Evolutionary conservation across 2,113 vertebrate species (phyloP), one percentile per base, ranked within the genome.

Genomic region (Xiphophorus maculatus): DNA sequence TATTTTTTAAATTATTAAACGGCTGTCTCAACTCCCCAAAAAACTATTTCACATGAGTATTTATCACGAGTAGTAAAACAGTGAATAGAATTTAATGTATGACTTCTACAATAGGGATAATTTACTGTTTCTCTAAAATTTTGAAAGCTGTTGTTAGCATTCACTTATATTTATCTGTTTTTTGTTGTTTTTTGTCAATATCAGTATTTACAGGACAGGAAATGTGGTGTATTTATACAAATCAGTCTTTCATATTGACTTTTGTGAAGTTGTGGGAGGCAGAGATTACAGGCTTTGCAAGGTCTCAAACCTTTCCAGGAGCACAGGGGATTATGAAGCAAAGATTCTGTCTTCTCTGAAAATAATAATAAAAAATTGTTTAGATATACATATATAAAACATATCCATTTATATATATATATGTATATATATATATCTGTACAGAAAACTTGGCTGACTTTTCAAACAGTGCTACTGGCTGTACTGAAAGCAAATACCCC

Each of bases 251-350:
- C 76, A 88, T 82, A 87, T 87, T 82, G 87, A 91, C 86, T 87
- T 89, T 81, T 86, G 58, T 80, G 42, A 83, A 91, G 86, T 88
- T 90, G 88, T 90, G 88, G 86, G 87, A 91, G 86, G 83, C 83
- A 85, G 88, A 93, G 89, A 91, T 91, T 90, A 92, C 80, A 90
- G 86, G 88, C 83, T 90, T 87, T 91, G 84, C 74, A 66, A 85
- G 85, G 84, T 87, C 86, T 84, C 87, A 85, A 90, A 90, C 88
- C 84, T 91, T 87, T 87, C 82, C 86, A 83, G 83, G 63, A 87
- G 77, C 73, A 76, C 48, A 81, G 79, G 76, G 81, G 90, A 91
- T 91, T 91, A 91, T 69, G 63, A 77, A 76, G 84, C 73, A 83
- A 83, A 87, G 85, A 88, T 81, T 82, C 69, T 3, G 73, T 79